Evolutionary conservation across 2,888 invertebrate genomes (phyloP).

Genomic region (Callyntrura sp.): DNA sequence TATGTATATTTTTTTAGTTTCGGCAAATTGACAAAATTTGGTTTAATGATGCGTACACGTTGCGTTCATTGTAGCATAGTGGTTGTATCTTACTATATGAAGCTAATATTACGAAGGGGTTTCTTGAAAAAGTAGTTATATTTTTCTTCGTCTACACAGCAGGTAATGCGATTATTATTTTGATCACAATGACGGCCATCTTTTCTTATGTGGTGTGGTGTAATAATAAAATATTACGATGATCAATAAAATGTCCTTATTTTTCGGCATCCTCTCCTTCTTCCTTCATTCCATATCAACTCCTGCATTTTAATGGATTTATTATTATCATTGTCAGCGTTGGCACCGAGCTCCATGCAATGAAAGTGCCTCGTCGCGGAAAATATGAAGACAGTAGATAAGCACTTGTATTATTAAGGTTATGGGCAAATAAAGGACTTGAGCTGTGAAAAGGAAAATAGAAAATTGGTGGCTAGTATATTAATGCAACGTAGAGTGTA

Average conservation of each 20-base stretch:
- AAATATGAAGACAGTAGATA: neutral
- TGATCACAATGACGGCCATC: neutral
- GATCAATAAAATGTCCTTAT: slow-evolving; percentile 46
- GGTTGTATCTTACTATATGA: too few species aligned
- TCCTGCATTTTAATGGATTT: slow-evolving; percentile 61
- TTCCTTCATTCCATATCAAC: slow-evolving; percentile 28
- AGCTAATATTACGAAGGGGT: too few species aligned
- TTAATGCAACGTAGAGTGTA: too few species aligned
- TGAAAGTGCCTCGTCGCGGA: neutral
- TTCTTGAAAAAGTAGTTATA: too few species aligned
- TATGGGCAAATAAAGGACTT: neutral
- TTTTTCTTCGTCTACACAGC: too few species aligned
- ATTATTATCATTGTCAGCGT: slow-evolving; percentile 23
- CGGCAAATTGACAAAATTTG: too few species aligned
- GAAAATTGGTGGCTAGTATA: neutral
- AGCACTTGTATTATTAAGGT: neutral
- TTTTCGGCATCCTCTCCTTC: slow-evolving; percentile 23
- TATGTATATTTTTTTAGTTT: neutral
- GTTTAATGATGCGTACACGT: too few species aligned
- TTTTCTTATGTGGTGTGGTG: neutral
- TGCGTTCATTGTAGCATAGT: too few species aligned
- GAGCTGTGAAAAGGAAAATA: neutral
- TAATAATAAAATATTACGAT: neutral
- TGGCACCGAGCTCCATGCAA: neutral
- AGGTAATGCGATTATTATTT: slow-evolving; percentile 10